Percentiles rank a stretch among this genome's conserved stretches.
These are phyloP conservation scores for Sesia bembeciformis DNA, from an alignment of 2,888 invertebrate species.

Conservation along the genomic window DNA sequence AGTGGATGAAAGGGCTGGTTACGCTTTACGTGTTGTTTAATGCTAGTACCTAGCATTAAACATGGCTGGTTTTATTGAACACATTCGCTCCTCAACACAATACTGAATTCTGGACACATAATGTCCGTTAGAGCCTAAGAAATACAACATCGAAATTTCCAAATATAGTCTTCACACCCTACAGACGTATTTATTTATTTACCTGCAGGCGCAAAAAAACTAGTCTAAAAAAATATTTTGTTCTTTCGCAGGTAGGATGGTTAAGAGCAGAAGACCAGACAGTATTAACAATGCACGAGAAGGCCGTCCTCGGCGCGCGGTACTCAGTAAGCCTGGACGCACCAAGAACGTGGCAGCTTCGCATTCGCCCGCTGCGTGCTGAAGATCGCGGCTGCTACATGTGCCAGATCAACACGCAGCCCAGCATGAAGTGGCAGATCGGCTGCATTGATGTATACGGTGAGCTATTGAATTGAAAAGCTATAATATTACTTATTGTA, in stretches of 20 bases:
- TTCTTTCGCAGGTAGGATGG: constrained; percentile 85
- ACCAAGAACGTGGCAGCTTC: constrained; percentile 88
- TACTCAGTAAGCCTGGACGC: constrained; percentile 89
- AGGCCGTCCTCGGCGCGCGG: constrained; percentile 88
- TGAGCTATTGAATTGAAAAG: constrained; percentile 52
- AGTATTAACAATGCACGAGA: constrained; percentile 88
- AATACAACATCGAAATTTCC: no score
- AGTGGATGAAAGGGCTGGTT: no score
- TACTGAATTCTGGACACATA: no score
- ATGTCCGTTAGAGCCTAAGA: no score
- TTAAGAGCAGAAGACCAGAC: constrained; percentile 92
- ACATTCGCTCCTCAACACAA: no score
- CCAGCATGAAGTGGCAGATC: constrained; percentile 88
- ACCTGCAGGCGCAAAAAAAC: no score
- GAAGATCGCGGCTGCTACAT: constrained; percentile 91
- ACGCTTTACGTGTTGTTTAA: no score
- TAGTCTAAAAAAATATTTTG: no score
- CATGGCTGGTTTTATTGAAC: no score
- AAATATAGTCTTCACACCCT: no score
- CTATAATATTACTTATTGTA: not conserved
- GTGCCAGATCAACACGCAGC: constrained; percentile 92
- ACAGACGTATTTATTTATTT: no score
- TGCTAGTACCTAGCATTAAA: no score
- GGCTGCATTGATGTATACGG: constrained; percentile 92
- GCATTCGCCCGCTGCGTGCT: constrained; percentile 86